Conservation (phyloP, 1,140 invertebrate genomes). For the Ptiloglossa arizonensis region DNA sequence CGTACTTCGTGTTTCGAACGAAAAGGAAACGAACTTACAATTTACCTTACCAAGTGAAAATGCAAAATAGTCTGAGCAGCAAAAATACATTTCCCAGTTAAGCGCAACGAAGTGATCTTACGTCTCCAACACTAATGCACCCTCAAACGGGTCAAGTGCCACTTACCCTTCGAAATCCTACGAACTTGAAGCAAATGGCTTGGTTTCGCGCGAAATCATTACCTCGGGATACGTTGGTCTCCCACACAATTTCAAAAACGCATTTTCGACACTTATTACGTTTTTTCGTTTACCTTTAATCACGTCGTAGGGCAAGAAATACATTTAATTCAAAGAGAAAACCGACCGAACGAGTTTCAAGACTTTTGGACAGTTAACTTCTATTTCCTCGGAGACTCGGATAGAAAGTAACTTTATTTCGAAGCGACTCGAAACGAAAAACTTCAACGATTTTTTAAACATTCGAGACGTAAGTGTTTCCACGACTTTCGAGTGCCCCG, state of each 20-base stretch:
- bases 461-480: no score
- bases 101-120: constrained; percentile 1
- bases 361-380: no score
- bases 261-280: neutral
- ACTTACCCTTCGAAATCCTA: neutral
- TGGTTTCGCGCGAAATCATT: neutral
- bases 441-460: no score
- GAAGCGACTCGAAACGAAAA: no score
- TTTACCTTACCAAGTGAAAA: neutral
- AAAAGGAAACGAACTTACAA: neutral
- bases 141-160: neutral
- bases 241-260: neutral
- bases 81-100: constrained; percentile 5
- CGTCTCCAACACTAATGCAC: neutral
- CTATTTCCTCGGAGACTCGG: no score
- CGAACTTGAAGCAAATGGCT: neutral
- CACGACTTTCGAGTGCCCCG: no score
- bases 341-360: no score
- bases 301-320: neutral
- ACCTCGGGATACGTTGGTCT: neutral
- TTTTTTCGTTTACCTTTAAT: no score
- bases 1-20: no score
- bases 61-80: neutral
- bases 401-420: no score
- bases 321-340: neutral